A percentile compares a stretch with the other conserved stretches of the same genome.
Conservation (phyloP, 2,888 invertebrate species). For the Tortrix viridana region DNA sequence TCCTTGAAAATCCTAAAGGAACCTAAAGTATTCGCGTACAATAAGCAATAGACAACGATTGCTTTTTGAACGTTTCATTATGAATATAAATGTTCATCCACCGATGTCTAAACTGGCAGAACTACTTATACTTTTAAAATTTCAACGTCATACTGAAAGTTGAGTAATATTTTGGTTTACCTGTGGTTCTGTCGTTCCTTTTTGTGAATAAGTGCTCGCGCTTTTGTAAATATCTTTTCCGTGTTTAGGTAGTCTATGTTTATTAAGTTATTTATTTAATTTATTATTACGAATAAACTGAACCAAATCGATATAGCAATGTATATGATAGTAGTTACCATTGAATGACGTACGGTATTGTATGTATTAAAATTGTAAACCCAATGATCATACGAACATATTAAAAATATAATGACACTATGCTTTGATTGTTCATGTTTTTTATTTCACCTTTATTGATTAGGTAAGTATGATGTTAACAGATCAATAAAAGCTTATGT, state of each 20-base stretch:
- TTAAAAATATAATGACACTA: conserved; percentile 45
- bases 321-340: conserved; percentile 58
- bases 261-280: conserved; percentile 58
- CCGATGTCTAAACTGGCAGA: conserved; percentile 40
- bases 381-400: conserved; percentile 39
- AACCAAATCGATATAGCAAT: conserved; percentile 37
- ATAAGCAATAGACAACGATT: conserved; percentile 12
- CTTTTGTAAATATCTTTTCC: conserved; percentile 64
- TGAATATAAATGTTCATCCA: conserved; percentile 37
- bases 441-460: conserved; percentile 38
- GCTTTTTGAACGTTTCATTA: conserved; percentile 8
- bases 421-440: conserved; percentile 46
- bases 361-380: conserved; percentile 42
- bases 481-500: too few relatives aligned
- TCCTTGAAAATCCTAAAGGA: conserved; percentile 25
- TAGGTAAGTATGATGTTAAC: not conserved
- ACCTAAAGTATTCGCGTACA: not conserved
- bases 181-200: conserved; percentile 35
- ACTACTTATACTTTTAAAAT: conserved; percentile 9
- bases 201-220: conserved; percentile 51
- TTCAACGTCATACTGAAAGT: conserved; percentile 11
- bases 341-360: conserved; percentile 47
- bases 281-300: conserved; percentile 47
- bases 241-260: conserved; percentile 22
- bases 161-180: conserved; percentile 23